Evolutionary conservation across 2,888 invertebrate species (phyloP).

Genomic region (Penaeus monodon): DNA sequence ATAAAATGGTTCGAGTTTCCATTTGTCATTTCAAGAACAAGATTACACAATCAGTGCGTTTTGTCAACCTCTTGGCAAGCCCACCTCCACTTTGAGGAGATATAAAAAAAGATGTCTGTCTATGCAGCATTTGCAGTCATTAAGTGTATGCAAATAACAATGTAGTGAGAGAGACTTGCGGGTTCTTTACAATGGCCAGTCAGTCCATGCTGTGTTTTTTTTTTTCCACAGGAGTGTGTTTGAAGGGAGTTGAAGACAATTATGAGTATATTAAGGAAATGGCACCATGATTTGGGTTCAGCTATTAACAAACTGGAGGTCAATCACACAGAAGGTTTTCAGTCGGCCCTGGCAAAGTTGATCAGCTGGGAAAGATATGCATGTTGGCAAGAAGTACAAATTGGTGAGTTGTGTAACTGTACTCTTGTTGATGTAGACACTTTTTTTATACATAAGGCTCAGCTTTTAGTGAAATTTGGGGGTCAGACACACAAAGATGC

Average conservation of each 20-base stretch:
- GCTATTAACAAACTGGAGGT: conserved; percentile 20
- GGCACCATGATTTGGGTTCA: background rate
- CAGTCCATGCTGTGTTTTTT: too few species aligned
- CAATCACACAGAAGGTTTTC: conserved; percentile 42
- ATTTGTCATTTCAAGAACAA: too few species aligned
- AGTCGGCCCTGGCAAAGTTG: conserved; percentile 24
- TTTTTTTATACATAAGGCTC: background rate
- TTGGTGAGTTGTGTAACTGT: conserved; percentile 6
- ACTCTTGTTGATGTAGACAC: background rate
- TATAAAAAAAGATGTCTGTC: too few species aligned
- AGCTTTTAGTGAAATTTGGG: conserved; percentile 14
- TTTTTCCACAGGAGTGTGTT: background rate
- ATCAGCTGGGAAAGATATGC: background rate
- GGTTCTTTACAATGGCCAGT: too few species aligned
- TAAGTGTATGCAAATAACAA: too few species aligned
- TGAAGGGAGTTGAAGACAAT: conserved; percentile 18
- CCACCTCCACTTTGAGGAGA: too few species aligned
- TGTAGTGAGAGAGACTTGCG: too few species aligned
- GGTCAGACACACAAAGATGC: conserved; percentile 39
- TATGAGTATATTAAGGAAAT: background rate
- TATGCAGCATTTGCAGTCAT: too few species aligned
- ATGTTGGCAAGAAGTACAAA: background rate
- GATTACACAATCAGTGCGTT: too few species aligned
- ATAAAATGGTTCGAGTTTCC: too few species aligned
- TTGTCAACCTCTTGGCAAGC: too few species aligned